phyloP scores from a whole-genome alignment of 2,113 vertebrate genomes.

The Geococcyx californianus region DNA sequence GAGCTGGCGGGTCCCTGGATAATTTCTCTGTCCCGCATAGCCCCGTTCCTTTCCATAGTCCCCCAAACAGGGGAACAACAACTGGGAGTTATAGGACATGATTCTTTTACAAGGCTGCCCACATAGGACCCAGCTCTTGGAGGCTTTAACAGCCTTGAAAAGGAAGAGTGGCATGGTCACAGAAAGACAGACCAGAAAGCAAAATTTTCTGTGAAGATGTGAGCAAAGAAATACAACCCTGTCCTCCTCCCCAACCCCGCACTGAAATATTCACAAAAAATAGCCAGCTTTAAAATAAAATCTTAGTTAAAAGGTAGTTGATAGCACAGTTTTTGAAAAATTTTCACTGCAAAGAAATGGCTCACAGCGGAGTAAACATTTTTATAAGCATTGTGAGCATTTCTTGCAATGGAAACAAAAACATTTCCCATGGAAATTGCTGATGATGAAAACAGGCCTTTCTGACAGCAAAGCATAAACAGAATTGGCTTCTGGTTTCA shows the following conservation, averaged over 20 bases:
- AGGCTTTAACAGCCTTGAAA: background rate
- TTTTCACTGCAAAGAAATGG: background rate
- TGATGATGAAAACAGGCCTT: background rate
- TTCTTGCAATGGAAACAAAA: background rate
- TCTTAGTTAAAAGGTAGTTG: background rate
- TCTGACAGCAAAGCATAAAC: background rate
- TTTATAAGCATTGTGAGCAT: accelerated
- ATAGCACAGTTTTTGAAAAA: background rate
- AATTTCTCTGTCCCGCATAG: background rate
- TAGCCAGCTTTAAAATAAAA: background rate
- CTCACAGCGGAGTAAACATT: accelerated
- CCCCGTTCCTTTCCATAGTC: background rate
- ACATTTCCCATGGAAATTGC: background rate
- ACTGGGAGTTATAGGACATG: background rate
- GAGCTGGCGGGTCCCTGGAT: background rate
- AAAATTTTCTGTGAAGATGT: background rate
- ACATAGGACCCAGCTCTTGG: background rate
- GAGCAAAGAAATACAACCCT: background rate
- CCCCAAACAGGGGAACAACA: background rate
- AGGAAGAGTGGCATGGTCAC: background rate
- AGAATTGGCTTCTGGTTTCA: background rate
- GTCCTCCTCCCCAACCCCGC: too few species aligned
- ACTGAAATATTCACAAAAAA: background rate
- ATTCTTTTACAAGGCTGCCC: background rate
- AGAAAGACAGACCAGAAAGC: background rate